Percentiles rank a stretch among this genome's conserved stretches.
These are phyloP conservation scores for Cerceris rybyensis DNA, from an alignment of 2,888 invertebrate species.

Conservation along the genomic window DNA sequence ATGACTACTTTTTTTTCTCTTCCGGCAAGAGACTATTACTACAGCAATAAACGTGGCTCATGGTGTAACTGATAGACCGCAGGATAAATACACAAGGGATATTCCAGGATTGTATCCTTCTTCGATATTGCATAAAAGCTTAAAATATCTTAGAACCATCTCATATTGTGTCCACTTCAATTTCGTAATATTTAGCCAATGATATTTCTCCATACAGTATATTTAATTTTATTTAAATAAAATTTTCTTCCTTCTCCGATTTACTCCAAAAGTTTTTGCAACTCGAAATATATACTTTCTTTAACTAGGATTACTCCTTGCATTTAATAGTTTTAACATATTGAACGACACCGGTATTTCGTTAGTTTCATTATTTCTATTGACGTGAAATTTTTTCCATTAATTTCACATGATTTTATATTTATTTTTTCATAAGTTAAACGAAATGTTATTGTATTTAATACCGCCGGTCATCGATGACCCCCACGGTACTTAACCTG, in stretches of 20 bases:
- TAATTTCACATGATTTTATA: too few species aligned
- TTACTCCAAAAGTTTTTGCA: too few species aligned
- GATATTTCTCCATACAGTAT: background rate
- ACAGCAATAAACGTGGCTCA: conserved; percentile 41
- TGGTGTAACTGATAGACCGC: conserved; percentile 46
- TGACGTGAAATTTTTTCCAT: too few species aligned
- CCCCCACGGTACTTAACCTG: too few species aligned
- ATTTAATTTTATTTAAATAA: background rate
- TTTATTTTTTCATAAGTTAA: too few species aligned
- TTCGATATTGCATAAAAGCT: conserved; percentile 29
- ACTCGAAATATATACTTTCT: too few species aligned
- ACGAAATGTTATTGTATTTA: too few species aligned
- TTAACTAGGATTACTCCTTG: background rate
- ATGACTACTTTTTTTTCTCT: conserved; percentile 67
- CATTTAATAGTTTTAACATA: too few species aligned
- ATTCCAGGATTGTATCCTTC: conserved; percentile 40
- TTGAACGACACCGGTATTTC: too few species aligned
- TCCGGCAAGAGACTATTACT: conserved; percentile 43
- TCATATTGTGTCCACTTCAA: background rate
- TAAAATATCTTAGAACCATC: conserved; percentile 20
- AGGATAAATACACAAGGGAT: conserved; percentile 44
- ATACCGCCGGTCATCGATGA: too few species aligned
- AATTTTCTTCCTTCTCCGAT: too few species aligned
- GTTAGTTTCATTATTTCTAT: too few species aligned
- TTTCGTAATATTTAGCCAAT: background rate